Percentiles rank a stretch among this genome's conserved stretches.
phyloP scores from a whole-genome alignment of 2,888 invertebrate genomes.

The Catotricha subobsoleta region DNA sequence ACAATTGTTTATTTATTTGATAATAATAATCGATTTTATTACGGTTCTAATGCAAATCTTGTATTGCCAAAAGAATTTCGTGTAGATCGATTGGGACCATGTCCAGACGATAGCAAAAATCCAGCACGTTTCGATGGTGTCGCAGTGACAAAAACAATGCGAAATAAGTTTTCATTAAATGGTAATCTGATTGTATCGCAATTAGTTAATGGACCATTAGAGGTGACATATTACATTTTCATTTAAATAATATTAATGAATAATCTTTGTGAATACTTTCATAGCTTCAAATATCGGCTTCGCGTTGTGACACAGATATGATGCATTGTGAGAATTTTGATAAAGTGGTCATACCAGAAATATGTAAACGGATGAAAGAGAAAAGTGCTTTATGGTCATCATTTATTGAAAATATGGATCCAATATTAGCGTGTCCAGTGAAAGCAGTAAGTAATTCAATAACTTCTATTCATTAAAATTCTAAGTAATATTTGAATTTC shows the following conservation, averaged over 20 bases:
- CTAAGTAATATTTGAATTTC: background rate
- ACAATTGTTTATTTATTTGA: too few relatives aligned
- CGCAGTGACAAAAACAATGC: background rate
- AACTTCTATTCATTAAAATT: background rate
- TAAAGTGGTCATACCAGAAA: background rate
- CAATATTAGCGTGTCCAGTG: background rate
- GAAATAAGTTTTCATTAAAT: background rate
- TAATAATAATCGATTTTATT: too few relatives aligned
- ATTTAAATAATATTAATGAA: too few relatives aligned
- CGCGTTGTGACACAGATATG: conserved; percentile 5
- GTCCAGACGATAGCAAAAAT: background rate
- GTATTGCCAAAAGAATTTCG: background rate
- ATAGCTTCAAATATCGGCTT: conserved; percentile 1
- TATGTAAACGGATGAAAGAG: conserved; percentile 4
- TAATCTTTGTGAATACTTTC: too few relatives aligned
- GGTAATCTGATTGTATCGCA: too few relatives aligned
- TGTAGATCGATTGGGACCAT: background rate
- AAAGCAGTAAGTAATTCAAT: background rate
- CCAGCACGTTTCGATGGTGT: background rate
- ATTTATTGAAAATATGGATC: background rate
- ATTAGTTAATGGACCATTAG: too few relatives aligned
- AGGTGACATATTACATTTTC: too few relatives aligned
- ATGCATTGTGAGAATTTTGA: background rate
- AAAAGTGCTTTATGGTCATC: conserved; percentile 6
- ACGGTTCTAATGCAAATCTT: too few relatives aligned